phyloP scores from a whole-genome alignment of 2,888 invertebrate genomes.

The Coenonympha arcania region DNA sequence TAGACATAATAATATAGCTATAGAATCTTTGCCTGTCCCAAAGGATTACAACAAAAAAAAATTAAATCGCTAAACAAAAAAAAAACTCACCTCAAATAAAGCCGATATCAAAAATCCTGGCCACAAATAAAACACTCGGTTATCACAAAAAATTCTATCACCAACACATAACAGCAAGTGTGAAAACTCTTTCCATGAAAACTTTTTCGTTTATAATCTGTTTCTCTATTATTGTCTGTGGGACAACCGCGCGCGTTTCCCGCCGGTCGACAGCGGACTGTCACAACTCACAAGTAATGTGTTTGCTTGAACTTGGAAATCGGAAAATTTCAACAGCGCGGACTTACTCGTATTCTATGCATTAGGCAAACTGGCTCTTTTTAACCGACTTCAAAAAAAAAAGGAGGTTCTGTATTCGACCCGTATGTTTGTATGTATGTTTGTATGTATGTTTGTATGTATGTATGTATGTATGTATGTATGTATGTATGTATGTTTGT shows the following conservation, averaged over 20 bases:
- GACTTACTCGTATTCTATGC: conserved; percentile 30
- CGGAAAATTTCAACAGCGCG: conserved; percentile 35
- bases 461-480: too few relatives aligned
- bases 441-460: too few relatives aligned
- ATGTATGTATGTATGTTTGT: too few relatives aligned
- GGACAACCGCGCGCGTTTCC: conserved; percentile 16
- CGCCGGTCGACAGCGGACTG: conserved; percentile 20
- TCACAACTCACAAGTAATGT: conserved; percentile 22
- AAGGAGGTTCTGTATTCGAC: too few relatives aligned
- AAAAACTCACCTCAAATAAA: conserved; percentile 17
- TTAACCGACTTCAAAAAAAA: too few relatives aligned
- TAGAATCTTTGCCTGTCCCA: too few relatives aligned
- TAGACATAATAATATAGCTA: too few relatives aligned
- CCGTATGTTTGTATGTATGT: too few relatives aligned
- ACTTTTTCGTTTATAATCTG: background rate
- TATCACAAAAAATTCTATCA: conserved; percentile 6
- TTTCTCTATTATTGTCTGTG: background rate
- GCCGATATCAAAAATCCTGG: conserved; percentile 19
- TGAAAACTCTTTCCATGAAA: background rate
- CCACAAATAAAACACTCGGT: conserved; percentile 14
- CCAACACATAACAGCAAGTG: background rate
- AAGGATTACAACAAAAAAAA: too few relatives aligned
- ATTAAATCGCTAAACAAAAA: too few relatives aligned
- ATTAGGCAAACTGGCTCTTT: too few relatives aligned
- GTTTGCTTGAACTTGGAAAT: conserved; percentile 33